A percentile compares a stretch with the other conserved stretches of the same genome.
Evolutionary conservation across 2,888 invertebrate species (phyloP).

Genomic region (Cancer borealis): DNA sequence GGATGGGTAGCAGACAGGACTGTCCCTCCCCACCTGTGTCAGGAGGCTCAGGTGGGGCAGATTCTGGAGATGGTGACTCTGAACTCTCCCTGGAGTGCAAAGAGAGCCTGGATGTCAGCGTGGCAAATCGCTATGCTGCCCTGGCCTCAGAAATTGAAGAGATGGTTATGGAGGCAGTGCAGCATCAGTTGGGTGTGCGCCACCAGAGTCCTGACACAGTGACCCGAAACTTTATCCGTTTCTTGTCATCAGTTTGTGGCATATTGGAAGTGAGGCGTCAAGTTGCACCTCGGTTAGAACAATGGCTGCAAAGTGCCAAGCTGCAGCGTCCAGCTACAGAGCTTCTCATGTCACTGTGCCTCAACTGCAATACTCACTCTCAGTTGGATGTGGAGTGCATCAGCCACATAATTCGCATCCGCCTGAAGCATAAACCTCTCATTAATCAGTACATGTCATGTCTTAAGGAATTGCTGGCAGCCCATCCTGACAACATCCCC

Average conservation of each 20-base stretch:
- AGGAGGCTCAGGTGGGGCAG: slow-evolving; percentile 67
- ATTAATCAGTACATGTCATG: slow-evolving; percentile 93
- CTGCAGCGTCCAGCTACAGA: slow-evolving; percentile 95
- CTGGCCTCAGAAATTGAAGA: slow-evolving; percentile 84
- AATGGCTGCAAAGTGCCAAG: slow-evolving; percentile 98
- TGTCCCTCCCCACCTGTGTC: slow-evolving; percentile 77
- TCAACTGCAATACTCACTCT: slow-evolving; percentile 89
- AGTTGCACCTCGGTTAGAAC: slow-evolving; percentile 90
- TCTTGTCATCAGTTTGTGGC: slow-evolving; percentile 91
- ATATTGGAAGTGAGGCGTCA: slow-evolving; percentile 91
- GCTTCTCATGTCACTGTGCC: slow-evolving; percentile 92
- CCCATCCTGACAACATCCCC: slow-evolving; percentile 90
- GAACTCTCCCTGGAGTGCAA: slow-evolving; percentile 79
- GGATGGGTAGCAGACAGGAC: slow-evolving; percentile 76
- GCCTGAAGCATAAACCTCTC: slow-evolving; percentile 95
- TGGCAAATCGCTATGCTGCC: slow-evolving; percentile 75
- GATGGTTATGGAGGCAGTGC: slow-evolving; percentile 91
- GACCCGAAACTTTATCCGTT: slow-evolving; percentile 91
- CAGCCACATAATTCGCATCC: slow-evolving; percentile 91
- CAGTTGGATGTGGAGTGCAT: slow-evolving; percentile 89
- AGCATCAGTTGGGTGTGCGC: slow-evolving; percentile 91
- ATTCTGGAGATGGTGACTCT: slow-evolving; percentile 78
- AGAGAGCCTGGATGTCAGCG: slow-evolving; percentile 79
- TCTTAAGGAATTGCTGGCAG: slow-evolving; percentile 92
- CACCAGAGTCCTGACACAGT: slow-evolving; percentile 89